Evolutionary conservation across 2,888 invertebrate genomes (phyloP), one percentile per base, ranked within the genome.

Genomic region (Corbicula japonica): DNA sequence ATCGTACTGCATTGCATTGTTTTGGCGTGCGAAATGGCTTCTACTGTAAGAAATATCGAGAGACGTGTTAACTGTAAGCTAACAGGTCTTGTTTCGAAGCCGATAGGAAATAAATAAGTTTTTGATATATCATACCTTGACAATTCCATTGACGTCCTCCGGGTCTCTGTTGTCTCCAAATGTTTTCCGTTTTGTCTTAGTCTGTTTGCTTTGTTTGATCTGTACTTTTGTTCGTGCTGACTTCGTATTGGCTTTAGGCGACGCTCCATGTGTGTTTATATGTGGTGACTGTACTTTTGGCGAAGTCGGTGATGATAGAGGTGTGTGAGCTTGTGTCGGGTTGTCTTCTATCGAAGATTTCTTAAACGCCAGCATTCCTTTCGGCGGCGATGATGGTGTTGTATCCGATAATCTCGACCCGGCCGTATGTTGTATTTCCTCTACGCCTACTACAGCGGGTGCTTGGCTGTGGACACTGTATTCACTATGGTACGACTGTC

Each of bases 141-240:
- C 94, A 91, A 96, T 96, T 76, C 95, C 95, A 89, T 96, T 96
- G 81, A 96, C 93, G 80, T 94, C 95, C 85, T 96, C 95, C 0
- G 96, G 96, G 89, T 96, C 96, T 80, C 96, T 62, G 32, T 82
- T 68, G 28, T 61, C 72, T 10, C 38, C 26, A 18, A 41, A 35
- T 41, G 28, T 41, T 35, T 61, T 15, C 61, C 61, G 61, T 61
- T 61, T 26, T 38, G 32, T 32, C 41, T 61, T 38, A 1, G 46
- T 30, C 15, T 12, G 15, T 32, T 66, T 66, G 8, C 52, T 21
- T 52, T 66, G 54, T 54, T 60, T 76, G 54, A 54, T 48, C n/a
- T 61, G 28, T n/a, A 34, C 23, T 32, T 50, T 72, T n/a, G 6
- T 63, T 41, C 23, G 21, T 12, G 52, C 26, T 21, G 34, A 12